phyloP scores from a whole-genome alignment of 2,888 invertebrate genomes.

The Camponotus fellah region DNA sequence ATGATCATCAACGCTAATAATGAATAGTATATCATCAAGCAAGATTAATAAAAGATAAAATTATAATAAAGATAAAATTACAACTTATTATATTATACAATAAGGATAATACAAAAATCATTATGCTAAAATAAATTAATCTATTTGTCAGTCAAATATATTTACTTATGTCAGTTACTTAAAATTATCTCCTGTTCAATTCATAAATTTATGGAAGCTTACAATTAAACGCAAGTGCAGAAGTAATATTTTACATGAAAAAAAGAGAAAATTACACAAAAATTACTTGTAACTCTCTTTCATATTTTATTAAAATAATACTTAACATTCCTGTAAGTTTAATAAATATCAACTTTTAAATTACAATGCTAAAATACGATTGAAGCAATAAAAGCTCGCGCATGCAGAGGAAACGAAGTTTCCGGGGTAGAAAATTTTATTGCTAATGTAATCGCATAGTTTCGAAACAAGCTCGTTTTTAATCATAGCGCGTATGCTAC shows the following conservation, averaged over 20 bases:
- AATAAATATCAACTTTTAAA: conserved; percentile 25
- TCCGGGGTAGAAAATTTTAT: conserved; percentile 30
- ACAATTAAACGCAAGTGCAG: neutral
- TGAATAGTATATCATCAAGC: conserved; percentile 16
- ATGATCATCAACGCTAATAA: neutral
- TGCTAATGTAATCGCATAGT: conserved; percentile 48
- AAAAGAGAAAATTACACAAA: neutral
- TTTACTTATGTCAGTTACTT: conserved; percentile 21
- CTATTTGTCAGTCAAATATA: conserved; percentile 14
- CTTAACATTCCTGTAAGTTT: conserved; percentile 12
- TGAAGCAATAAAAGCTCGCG: neutral
- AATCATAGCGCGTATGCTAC: conserved; percentile 25
- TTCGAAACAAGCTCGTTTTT: conserved; percentile 44
- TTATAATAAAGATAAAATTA: conserved; percentile 45
- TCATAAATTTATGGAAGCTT: conserved; percentile 3
- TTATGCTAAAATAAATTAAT: conserved; percentile 41
- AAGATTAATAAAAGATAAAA: conserved; percentile 37
- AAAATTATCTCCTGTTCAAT: conserved; percentile 5
- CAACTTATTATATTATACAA: conserved; percentile 13
- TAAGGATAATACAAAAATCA: conserved; percentile 42
- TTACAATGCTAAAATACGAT: conserved; percentile 8
- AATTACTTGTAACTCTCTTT: neutral
- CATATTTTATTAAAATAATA: neutral
- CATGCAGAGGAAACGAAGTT: conserved; percentile 2
- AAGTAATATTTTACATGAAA: neutral